Percentiles rank a stretch among this genome's conserved stretches.
phyloP scores from a whole-genome alignment of 2,888 invertebrate genomes.

The Pharmacophagus antenor region DNA sequence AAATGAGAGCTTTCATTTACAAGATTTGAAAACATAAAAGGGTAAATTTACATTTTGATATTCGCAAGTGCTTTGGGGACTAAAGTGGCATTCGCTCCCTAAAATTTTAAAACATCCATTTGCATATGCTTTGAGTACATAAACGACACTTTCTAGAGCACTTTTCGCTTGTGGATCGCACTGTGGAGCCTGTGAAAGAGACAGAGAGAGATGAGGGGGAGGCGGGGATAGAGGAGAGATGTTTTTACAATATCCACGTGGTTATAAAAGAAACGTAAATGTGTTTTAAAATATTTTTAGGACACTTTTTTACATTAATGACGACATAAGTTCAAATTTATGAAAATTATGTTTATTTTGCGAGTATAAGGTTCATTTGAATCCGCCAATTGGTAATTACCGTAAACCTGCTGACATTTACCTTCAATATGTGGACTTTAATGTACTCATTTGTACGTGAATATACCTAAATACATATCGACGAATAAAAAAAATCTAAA shows the following conservation, averaged over 20 bases:
- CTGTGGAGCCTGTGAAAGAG: constrained; percentile 37
- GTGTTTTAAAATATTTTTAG: background rate
- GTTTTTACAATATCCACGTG: constrained; percentile 19
- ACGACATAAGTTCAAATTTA: no score
- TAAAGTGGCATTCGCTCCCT: constrained; percentile 77
- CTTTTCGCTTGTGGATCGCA: constrained; percentile 48
- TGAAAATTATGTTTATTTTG: no score
- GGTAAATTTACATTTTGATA: constrained; percentile 81
- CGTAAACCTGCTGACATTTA: no score
- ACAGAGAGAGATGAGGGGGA: constrained; percentile 36
- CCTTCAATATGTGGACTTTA: no score
- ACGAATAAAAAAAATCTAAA: no score
- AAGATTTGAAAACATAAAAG: constrained; percentile 80
- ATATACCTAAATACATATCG: no score
- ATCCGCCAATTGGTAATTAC: no score
- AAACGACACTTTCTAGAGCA: constrained; percentile 79
- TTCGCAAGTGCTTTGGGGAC: constrained; percentile 77
- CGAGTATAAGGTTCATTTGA: no score
- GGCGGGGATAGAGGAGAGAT: constrained; percentile 37
- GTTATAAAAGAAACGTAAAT: background rate
- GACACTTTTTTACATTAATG: background rate
- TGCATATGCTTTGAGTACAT: constrained; percentile 81
- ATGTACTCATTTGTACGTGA: no score
- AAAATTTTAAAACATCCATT: constrained; percentile 81
- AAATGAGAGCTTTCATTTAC: constrained; percentile 78